Conservation (phyloP, 2,797 vertebrate genomes). For the Spondyliosoma cantharus region DNA sequence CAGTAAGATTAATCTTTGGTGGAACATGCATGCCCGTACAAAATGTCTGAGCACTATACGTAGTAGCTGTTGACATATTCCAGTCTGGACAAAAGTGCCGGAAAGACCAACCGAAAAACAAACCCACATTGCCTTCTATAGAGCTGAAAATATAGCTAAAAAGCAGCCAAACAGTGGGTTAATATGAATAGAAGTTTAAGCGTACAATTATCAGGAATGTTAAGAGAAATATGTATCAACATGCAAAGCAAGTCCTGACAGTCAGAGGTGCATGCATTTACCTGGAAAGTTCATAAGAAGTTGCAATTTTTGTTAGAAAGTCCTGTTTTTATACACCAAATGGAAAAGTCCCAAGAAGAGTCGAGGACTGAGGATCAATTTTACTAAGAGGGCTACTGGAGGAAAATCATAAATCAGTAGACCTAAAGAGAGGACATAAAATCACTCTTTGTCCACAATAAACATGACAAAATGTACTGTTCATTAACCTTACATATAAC, state of each 20-base stretch:
- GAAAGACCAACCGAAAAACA: neutral
- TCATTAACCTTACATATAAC: neutral
- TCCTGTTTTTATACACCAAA: slow-evolving; percentile 57
- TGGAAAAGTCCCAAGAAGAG: slow-evolving; percentile 66
- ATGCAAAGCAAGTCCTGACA: slow-evolving; percentile 43
- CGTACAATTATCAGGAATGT: neutral
- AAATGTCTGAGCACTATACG: neutral
- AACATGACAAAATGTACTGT: slow-evolving; percentile 24
- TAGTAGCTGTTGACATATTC: slow-evolving; percentile 1
- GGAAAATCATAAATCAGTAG: slow-evolving; percentile 64
- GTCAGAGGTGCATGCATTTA: slow-evolving; percentile 72
- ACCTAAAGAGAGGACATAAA: slow-evolving; percentile 63
- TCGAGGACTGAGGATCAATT: slow-evolving; percentile 51
- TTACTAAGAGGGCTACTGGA: slow-evolving; percentile 57
- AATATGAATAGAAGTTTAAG: slow-evolving; percentile 5
- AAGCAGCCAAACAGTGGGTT: slow-evolving; percentile 10
- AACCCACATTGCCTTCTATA: neutral
- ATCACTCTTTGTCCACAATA: slow-evolving; percentile 40
- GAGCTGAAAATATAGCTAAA: neutral
- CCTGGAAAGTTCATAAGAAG: slow-evolving; percentile 69
- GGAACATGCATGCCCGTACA: neutral
- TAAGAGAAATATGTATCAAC: slow-evolving; percentile 15
- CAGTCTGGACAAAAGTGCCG: neutral
- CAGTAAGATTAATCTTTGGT: neutral
- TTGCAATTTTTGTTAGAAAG: slow-evolving; percentile 62